Conservation (phyloP, 2,797 vertebrate species). For the Oreochromis grahami region DNA sequence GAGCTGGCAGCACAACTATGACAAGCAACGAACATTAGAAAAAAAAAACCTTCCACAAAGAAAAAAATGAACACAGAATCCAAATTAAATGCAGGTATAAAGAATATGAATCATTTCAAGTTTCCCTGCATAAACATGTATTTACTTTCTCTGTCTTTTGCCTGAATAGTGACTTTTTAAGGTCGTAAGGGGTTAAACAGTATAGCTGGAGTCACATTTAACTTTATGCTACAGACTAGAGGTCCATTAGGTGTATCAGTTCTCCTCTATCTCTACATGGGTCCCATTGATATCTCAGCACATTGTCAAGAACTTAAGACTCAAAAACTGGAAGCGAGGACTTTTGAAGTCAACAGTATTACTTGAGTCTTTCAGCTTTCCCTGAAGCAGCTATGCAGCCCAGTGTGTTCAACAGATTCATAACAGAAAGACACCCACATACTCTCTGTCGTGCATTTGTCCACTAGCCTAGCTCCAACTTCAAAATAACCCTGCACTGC, state of each 20-base stretch:
- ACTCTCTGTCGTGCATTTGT: not conserved
- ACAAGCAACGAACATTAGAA: not conserved
- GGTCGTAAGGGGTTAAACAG: not conserved
- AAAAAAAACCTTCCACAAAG: not conserved
- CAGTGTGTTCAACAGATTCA: not conserved
- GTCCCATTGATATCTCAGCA: not conserved
- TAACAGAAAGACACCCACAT: not conserved
- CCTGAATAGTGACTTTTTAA: not conserved
- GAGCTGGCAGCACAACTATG: not conserved
- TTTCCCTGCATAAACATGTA: not conserved
- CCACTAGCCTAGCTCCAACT: not conserved
- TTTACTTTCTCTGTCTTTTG: not conserved
- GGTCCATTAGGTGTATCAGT: not conserved
- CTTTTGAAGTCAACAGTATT: not conserved
- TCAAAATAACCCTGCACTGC: not conserved
- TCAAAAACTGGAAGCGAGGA: not conserved
- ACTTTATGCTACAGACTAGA: not conserved
- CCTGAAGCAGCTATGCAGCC: not conserved
- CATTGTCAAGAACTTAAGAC: not conserved
- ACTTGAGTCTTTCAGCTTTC: not conserved
- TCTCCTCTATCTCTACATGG: not conserved
- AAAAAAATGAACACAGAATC: not conserved
- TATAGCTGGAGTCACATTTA: not conserved
- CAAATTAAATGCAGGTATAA: not conserved
- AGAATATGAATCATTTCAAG: not conserved